Evolutionary conservation across 1,140 invertebrate species (phyloP), one percentile per base, ranked within the genome.

Genomic region (Pristionchus pacificus): DNA sequence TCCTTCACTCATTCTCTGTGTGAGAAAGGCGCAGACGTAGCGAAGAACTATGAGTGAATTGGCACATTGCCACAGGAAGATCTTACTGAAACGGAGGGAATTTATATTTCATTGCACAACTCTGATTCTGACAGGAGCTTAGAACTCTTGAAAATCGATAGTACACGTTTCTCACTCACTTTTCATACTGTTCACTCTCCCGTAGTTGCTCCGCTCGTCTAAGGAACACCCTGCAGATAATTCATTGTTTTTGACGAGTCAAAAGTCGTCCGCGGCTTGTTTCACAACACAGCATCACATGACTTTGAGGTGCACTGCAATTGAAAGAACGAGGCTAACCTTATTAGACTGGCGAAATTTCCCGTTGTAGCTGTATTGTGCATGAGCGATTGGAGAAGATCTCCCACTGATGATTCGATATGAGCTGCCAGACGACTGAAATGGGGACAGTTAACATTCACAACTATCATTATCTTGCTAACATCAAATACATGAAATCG

Each of bases 61-160:
- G 83, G 92, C 93, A 0, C 92, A 90, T 85, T 97, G 94, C 93
- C 93, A 97, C 60, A 91, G 90, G 77, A 93, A 90, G 85, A 95
- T 89, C 76, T 91, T 91, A 84, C 92, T 95, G 85, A 66, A 89
- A 88, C 2, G 28, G 30, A 49, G 29, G 30, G 29, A 15, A 32
- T 24, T 30, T 65, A 32, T n/a, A n/a, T n/a, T n/a, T n/a, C n/a
- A n/a, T n/a, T n/a, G n/a, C n/a, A n/a, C n/a, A n/a, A n/a, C n/a
- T n/a, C n/a, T 49, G 29, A 65, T 65, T 10, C 1, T 1, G 25
- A 69, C 31, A 30, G 25, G 15, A 68, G 31, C 13, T 25, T 27
- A 68, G 19, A 19, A 29, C 29, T 67, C 15, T 15, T 61, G 14
- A 67, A 62, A 62, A 62, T 62, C 15, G 19, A 62, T 15, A 19